Base-by-base conservation (phyloP, 2,113 vertebrate species). In the Bubo scandiacus region DNA sequence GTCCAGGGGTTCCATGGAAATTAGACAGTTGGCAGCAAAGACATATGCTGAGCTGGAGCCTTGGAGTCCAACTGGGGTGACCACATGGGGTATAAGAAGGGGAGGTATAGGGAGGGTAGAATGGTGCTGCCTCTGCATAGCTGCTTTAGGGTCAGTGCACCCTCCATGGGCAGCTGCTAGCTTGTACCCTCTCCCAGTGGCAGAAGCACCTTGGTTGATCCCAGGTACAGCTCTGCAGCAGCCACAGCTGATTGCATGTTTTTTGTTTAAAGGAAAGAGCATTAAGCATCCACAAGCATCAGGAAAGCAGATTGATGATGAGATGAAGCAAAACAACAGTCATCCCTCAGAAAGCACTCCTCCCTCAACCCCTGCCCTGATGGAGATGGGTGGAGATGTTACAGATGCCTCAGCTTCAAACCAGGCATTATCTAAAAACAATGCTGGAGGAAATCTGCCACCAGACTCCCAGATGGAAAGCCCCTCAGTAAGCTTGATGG, bases 191-290 rank as follows among this genome's bases (percentile, higher is more conserved):
- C 43, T 84, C 42, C 51, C 47, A 59, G 38, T 67, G 57, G n/a
- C 22, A 89, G 47, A 59, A 92, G n/a, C 68, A 52, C 19, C 19
- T 75, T 65, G 26, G 25, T 8, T 79, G 77, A 45, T 52, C 18
- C 16, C 32, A 29, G 22, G 21, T 68, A 6, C n/a, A 74, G 6
- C 27, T 88, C 59, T 68, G 62, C 67, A 90, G 54, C 70, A 43
- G 30, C 87, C 45, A 21, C 45, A 52, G 26, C 87, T 96, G n/a
- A 95, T 83, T 9, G 29, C 26, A 6, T 94, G 54, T 94, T 95
- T 47, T 96, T 51, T 29, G 12, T 90, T 95, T 80, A 62, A 97
- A 99, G 99, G 97, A 58, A 95, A 98, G 97, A 95, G 86, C 98
- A 90, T 70, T 85, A 96, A 86, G 80, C 92, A 97, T 97, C 96